Base-by-base conservation (phyloP, 2,797 vertebrate genomes). In the Coreius guichenoti region DNA sequence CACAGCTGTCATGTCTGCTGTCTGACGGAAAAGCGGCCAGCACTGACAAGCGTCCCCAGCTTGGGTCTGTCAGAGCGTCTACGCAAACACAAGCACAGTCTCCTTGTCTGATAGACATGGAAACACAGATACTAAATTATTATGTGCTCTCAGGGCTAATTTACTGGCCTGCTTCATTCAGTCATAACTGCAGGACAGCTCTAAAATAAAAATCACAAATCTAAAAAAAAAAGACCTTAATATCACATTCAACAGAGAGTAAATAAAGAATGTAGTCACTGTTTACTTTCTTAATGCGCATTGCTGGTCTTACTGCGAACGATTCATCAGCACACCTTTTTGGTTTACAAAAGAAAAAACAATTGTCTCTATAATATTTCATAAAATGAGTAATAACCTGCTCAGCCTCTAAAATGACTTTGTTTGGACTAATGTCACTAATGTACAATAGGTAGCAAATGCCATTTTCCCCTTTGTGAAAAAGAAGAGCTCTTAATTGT, bases 1-100 rank as follows among this genome's bases (percentile, higher is more conserved):
- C 90, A 94, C 91, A 93, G 95, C 95, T 95, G 95, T 94, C 95
- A 97, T 96, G 94, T 97, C 95, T 94, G 93, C 96, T 93, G 94
- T 90, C 92, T 93, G 91, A 93, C 84, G 90, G 91, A 90, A 94
- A 93, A 93, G 93, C 91, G 91, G 92, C 93, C 88, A 92, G 91
- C 90, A 21, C 86, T 93, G 90, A 94, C 94, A 95, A 93, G 92
- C 83, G 83, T 94, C 93, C 93, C 91, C 91, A 93, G 91, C 90
- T 91, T 92, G 92, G 88, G 91, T 89, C 91, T 88, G 92, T 93
- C 92, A 91, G 89, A 90, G 91, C 91, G 1, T 29, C 23, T 78
- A 39, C 23, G 12, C 33, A 72, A 45, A 73, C 81, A 72, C 70
- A 73, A 82, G 76, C 58, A 83, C 47, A 49, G 45, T 80, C 36